These are phyloP conservation scores for Camponotus vicinus DNA, from an alignment of 1,140 invertebrate genomes.

Conservation along the genomic window DNA sequence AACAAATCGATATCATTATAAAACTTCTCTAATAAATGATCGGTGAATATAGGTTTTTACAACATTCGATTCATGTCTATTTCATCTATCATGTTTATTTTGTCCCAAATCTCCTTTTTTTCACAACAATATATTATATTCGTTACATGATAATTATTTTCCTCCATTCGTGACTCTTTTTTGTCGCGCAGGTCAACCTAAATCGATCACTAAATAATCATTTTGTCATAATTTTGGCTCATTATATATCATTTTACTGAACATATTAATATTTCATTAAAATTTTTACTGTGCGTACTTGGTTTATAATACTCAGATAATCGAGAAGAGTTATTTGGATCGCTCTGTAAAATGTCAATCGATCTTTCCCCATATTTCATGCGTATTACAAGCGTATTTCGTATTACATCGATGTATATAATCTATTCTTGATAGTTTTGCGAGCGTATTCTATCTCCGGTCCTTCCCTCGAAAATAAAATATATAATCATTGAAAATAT, in stretches of 20 bases:
- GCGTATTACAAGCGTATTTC: neutral
- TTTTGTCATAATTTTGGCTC: conserved; percentile 13
- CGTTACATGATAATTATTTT: neutral
- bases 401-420: neutral
- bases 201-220: conserved; percentile 12
- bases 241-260: conserved; percentile 4
- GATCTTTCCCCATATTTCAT: neutral
- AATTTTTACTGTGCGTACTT: neutral
- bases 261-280: conserved; percentile 19
- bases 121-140: neutral
- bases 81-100: neutral
- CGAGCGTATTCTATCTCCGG: neutral
- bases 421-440: neutral
- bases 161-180: neutral
- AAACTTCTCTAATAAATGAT: conserved; percentile 28
- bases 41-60: neutral
- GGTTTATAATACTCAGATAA: no score
- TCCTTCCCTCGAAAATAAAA: conserved; percentile 22
- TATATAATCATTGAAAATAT: conserved; percentile 15
- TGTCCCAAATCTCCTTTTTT: neutral
- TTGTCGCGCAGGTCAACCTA: neutral
- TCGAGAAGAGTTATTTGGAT: no score
- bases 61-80: neutral
- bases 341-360: neutral
- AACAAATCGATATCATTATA: conserved; percentile 12